These are phyloP conservation scores for Climacteris rufus DNA, from an alignment of 2,113 vertebrate genomes.

Conservation along the genomic window DNA sequence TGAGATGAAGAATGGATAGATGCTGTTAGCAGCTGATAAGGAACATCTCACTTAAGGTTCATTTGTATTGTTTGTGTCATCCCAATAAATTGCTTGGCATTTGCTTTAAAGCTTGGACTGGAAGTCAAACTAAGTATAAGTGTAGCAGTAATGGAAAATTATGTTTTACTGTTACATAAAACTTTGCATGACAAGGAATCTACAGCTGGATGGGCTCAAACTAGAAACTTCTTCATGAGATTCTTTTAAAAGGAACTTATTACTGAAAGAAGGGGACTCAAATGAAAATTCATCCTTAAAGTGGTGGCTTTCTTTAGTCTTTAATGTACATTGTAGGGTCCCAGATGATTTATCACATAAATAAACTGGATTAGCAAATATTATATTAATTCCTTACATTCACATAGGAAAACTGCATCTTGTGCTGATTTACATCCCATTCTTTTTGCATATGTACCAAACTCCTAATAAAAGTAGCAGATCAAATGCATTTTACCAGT, in stretches of 20 bases:
- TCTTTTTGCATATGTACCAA: background rate
- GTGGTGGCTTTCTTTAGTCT: background rate
- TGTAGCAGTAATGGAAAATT: background rate
- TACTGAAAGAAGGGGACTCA: background rate
- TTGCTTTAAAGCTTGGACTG: background rate
- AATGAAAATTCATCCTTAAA: background rate
- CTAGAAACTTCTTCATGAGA: background rate
- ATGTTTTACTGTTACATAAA: background rate
- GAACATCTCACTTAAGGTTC: background rate
- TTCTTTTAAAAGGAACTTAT: constrained; percentile 8
- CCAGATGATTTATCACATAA: background rate
- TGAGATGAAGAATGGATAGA: background rate
- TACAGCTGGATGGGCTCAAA: background rate
- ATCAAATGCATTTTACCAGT: background rate
- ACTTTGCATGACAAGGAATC: background rate
- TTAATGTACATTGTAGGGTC: background rate
- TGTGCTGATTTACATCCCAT: background rate
- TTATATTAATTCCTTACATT: background rate
- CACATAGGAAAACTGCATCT: background rate
- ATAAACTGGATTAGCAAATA: background rate
- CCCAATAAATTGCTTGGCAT: constrained; percentile 3
- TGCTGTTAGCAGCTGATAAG: background rate
- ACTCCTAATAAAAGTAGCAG: background rate
- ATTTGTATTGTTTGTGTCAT: background rate
- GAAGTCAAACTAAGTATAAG: background rate